Evolutionary conservation across 2,113 vertebrate species (phyloP).

Genomic region (Benitochromis conjunctus): DNA sequence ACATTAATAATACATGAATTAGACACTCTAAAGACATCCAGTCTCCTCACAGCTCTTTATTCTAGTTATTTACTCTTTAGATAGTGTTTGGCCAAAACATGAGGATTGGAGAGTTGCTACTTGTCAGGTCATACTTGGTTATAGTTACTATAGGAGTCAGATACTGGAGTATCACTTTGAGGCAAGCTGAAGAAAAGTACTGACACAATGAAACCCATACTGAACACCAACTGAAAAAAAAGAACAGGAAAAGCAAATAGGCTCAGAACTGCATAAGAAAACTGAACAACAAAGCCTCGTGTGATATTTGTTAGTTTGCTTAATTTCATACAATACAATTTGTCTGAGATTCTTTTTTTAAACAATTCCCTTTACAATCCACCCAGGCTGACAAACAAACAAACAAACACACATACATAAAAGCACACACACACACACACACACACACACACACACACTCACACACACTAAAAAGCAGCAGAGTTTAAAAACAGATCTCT

Average conservation of each 20-base stretch:
- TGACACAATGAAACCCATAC: conserved; percentile 56
- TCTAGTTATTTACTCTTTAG: conserved; percentile 51
- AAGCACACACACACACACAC: background rate
- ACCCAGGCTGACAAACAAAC: conserved; percentile 10
- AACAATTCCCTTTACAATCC: conserved; percentile 72
- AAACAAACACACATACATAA: fast-evolving
- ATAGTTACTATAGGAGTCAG: background rate
- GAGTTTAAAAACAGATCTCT: conserved; percentile 61
- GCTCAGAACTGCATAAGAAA: conserved; percentile 30
- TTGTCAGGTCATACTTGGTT: background rate
- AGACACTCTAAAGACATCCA: conserved; percentile 44
- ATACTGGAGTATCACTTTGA: background rate
- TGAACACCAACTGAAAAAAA: no score
- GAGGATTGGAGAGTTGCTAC: background rate
- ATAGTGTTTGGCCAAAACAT: conserved; percentile 25
- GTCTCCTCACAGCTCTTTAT: conserved; percentile 7
- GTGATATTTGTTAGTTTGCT: conserved; percentile 56
- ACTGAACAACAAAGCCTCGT: conserved; percentile 59
- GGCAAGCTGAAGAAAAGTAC: conserved; percentile 24
- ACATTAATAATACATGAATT: conserved; percentile 68
- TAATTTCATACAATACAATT: conserved; percentile 73
- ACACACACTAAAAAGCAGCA: conserved; percentile 20
- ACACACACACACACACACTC: background rate
- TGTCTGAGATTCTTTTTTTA: conserved; percentile 62
- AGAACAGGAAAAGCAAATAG: background rate